phyloP scores from a whole-genome alignment of 2,888 invertebrate genomes.

The Eupeodes luniger region DNA sequence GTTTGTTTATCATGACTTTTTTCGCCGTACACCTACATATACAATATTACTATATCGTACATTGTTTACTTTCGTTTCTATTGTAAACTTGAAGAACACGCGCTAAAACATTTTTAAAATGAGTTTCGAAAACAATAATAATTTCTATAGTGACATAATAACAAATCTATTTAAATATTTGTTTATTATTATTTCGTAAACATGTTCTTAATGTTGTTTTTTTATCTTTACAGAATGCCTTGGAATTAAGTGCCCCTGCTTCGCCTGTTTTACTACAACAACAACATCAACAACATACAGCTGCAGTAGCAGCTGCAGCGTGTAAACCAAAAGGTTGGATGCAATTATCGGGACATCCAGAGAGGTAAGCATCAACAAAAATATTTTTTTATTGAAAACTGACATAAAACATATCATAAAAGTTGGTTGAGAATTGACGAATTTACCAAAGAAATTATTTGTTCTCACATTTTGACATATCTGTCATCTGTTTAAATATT shows the following conservation, averaged over 20 bases:
- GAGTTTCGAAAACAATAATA: constrained; percentile 1
- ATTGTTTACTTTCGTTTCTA: constrained; percentile 2
- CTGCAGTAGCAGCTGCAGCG: constrained; percentile 82
- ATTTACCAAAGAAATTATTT: not conserved
- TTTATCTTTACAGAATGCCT: constrained; percentile 90
- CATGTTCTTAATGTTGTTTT: constrained; percentile 43
- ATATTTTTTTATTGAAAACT: not conserved
- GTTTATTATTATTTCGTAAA: constrained; percentile 24
- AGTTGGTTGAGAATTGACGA: not conserved
- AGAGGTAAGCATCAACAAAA: constrained; percentile 83
- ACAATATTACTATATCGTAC: not conserved
- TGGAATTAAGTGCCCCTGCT: constrained; percentile 95
- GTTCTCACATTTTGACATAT: too few species aligned
- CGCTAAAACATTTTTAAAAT: constrained; percentile 13
- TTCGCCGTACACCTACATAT: not conserved
- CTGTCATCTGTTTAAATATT: too few species aligned
- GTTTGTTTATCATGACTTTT: constrained; percentile 6
- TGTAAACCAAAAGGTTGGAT: constrained; percentile 88
- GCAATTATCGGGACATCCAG: constrained; percentile 96
- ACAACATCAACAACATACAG: constrained; percentile 85
- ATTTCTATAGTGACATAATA: constrained; percentile 14
- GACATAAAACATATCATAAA: not conserved
- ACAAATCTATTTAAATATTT: constrained; percentile 28
- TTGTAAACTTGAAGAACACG: constrained; percentile 11
- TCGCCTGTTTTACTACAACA: constrained; percentile 93